Evolutionary conservation across 2,888 invertebrate species (phyloP), one percentile per base, ranked within the genome.

Genomic region (Epirrhoe tristata): DNA sequence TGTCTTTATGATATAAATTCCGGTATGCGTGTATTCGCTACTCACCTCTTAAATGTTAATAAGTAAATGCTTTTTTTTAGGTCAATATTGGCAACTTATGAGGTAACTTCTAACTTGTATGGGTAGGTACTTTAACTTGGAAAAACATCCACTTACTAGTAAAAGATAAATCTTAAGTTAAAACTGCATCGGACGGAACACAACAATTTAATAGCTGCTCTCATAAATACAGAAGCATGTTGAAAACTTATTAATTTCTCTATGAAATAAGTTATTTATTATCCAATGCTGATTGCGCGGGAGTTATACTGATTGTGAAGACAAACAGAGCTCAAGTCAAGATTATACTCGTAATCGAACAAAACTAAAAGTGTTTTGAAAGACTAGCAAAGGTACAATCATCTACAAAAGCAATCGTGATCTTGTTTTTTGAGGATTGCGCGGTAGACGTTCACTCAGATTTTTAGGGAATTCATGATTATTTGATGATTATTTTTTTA

Each of bases 231-330:
- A 48, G 34, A 10, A 63, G 54, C 53, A 31, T 36, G 36, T 48
- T 17, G 12, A 52, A 52, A 46, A 39, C 46, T 52, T 52, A 58
- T 58, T 51, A 32, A 56, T 56, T 56, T 32, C 59, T 51, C 24
- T 14, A 51, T 43, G 16, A 55, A 59, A 52, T 50, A 59, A 43
- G 50, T 59, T 55, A 60, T 65, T 65, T 65, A 65, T 59, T 24
- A 55, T 46, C 5, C 10, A 43, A 32, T 43, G 16, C 55, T 65
- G 59, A 65, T 65, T 65, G 65, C 56, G 7, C 43, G 34, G 51
- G 65, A 65, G 59, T 65, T 65, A 65, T 56, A 51, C 56, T 56
- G 59, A 65, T 65, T 65, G 65, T 59, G 16, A 59, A 46, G 52
- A 61, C 67, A 56, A 58, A 62, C 61, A 62, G 58, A 64, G 31